These are phyloP conservation scores for Uromys caudimaculatus DNA, from an alignment of 2,797 vertebrate species.

Conservation along the genomic window DNA sequence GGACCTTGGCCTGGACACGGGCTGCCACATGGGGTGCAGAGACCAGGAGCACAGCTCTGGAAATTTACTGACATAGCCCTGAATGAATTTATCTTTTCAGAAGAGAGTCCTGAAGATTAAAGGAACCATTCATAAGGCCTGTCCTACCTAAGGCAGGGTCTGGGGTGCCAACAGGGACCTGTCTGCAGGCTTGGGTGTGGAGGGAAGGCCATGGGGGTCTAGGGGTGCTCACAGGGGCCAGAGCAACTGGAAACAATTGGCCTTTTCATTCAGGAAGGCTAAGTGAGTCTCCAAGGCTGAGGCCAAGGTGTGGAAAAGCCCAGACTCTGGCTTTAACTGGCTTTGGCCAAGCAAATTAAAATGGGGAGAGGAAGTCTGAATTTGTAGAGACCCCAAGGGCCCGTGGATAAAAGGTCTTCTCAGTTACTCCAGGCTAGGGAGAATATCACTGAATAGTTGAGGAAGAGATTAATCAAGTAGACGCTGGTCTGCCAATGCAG, in stretches of 20 bases:
- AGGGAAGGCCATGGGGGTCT: background rate
- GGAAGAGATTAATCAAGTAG: background rate
- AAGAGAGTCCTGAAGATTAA: constrained; percentile 29
- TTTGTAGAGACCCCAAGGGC: background rate
- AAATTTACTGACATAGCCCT: constrained; percentile 37
- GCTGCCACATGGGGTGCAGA: rapidly evolving
- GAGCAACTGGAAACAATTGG: background rate
- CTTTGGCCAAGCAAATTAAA: background rate
- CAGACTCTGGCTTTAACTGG: background rate
- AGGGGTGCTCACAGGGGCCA: rapidly evolving
- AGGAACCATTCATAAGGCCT: constrained; percentile 55
- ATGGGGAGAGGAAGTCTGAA: background rate
- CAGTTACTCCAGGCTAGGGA: background rate
- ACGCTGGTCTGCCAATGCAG: background rate
- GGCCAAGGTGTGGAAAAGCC: background rate
- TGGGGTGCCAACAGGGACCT: background rate
- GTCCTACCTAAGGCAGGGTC: background rate
- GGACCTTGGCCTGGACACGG: background rate
- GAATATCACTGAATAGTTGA: background rate
- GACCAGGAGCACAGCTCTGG: background rate
- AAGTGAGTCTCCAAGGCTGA: background rate
- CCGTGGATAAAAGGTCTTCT: background rate
- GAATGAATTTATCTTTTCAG: constrained; percentile 16
- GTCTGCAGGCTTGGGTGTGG: no score
- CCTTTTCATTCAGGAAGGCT: background rate